Percentiles rank a stretch among this genome's conserved stretches.
phyloP scores from a whole-genome alignment of 1,140 invertebrate species.

The Drosophila kanapiae region DNA sequence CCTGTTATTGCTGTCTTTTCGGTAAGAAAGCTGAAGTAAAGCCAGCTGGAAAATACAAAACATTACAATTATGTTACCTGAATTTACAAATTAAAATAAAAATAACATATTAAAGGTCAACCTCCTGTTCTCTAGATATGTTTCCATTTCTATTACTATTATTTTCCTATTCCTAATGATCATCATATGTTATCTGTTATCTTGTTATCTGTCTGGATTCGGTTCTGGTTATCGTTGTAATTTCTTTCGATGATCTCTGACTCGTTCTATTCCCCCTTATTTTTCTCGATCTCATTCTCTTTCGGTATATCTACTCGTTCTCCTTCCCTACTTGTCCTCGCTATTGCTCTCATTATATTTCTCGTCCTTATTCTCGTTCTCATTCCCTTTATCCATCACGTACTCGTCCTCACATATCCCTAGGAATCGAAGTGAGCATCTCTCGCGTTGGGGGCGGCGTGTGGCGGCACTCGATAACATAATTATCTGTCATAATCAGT shows the following conservation, averaged over 20 bases:
- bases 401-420: neutral
- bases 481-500: conserved; percentile 84
- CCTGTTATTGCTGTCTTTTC: neutral
- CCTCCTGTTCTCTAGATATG: accelerated
- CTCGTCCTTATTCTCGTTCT: neutral
- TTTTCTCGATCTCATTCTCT: neutral
- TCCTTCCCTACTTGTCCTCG: no score
- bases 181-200: no score
- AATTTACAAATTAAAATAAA: neutral
- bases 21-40: neutral
- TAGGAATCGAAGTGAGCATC: conserved; percentile 6
- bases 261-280: no score
- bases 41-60: conserved; percentile 1
- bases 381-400: neutral
- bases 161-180: no score
- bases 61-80: neutral
- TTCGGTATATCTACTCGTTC: no score
- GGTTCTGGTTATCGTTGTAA: no score
- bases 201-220: no score
- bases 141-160: neutral
- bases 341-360: neutral
- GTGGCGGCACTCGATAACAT: conserved; percentile 79
- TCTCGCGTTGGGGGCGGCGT: conserved; percentile 34
- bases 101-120: neutral
- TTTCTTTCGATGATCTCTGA: no score